Base-by-base conservation (phyloP, 2,888 invertebrate species). In the Pardosa pseudoannulata region DNA sequence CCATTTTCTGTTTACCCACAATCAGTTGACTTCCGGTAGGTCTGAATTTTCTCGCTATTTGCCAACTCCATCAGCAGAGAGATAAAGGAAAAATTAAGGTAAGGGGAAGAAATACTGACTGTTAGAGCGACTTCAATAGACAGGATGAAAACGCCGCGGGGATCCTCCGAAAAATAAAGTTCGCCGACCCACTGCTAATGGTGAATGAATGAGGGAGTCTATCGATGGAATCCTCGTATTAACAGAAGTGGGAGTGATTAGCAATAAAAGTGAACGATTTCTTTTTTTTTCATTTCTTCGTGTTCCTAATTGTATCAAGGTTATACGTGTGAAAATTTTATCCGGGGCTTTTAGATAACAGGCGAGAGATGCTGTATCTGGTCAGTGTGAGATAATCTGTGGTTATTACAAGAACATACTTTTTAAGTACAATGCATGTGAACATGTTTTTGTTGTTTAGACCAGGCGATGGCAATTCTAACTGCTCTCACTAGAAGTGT, bases 11-110 rank as follows among this genome's bases (percentile, higher is more conserved):
- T 81, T 74, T 81, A 36, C 75, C 29, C 62, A 29, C 81, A 68
- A 81, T 81, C 62, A 62, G 16, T 41, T 19, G 36, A 62, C 62
- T 81, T 81, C 81, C 81, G 74, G 74, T 62, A 41, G 29, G 31
- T 32, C 11, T 46, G 78, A 7, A 31, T 23, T n/a, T 78, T 70
- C n/a, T 62, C 50, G 36, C 19, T 74, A 36, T 79, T 79, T 79
- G 79, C 79, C 36, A 71, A 68, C 73, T 41, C 74, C 81, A 70
- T 62, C 68, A 64, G 67, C 16, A 16, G 56, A 56, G 56, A 56
- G 56, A 56, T 56, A 56, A 56, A 56, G 56, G 19, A 46, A 46
- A 46, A 46, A 46, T 46, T 46, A 46, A 23, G 19, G 23, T 62
- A 29, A 39, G 75, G 29, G 19, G 29, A 16, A 46, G 46, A 16